These are phyloP conservation scores for Phania funesta DNA, from an alignment of 2,888 invertebrate species.

Conservation along the genomic window DNA sequence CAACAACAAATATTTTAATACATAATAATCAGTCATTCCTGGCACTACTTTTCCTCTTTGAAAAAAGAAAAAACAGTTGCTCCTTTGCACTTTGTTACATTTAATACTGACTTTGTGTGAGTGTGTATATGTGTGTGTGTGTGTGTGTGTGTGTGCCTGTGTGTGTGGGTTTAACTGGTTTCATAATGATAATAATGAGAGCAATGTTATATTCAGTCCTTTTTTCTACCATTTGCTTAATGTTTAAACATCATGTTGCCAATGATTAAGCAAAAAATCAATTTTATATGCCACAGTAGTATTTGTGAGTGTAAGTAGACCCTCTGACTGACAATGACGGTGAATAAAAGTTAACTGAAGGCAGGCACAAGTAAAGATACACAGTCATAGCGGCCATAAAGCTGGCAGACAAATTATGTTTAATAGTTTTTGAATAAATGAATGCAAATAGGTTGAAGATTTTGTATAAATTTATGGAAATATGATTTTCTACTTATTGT, in stretches of 20 bases:
- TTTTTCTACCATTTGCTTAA: slow-evolving; percentile 20
- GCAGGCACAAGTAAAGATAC: neutral
- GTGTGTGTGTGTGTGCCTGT: neutral
- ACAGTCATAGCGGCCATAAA: slow-evolving; percentile 19
- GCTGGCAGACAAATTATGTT: slow-evolving; percentile 55
- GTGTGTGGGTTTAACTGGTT: slow-evolving; percentile 20
- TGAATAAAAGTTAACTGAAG: slow-evolving; percentile 11
- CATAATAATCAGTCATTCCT: slow-evolving; percentile 32
- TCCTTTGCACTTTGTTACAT: slow-evolving; percentile 44
- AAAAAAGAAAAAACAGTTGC: neutral
- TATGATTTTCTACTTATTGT: neutral
- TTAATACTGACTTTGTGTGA: neutral
- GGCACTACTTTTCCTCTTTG: neutral
- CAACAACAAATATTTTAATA: slow-evolving; percentile 32
- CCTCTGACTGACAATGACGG: neutral
- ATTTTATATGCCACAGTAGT: slow-evolving; percentile 54
- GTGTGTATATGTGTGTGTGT: slow-evolving; percentile 13
- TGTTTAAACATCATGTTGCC: slow-evolving; percentile 56
- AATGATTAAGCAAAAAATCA: slow-evolving; percentile 64
- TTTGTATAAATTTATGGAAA: slow-evolving; percentile 10
- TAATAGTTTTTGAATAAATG: slow-evolving; percentile 60
- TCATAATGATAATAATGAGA: slow-evolving; percentile 56
- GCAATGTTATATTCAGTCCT: slow-evolving; percentile 16
- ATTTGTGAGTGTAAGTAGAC: neutral
- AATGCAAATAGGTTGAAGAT: slow-evolving; percentile 53